Conservation (phyloP, 2,888 invertebrate genomes). For the Lasioglossum figueresi region DNA sequence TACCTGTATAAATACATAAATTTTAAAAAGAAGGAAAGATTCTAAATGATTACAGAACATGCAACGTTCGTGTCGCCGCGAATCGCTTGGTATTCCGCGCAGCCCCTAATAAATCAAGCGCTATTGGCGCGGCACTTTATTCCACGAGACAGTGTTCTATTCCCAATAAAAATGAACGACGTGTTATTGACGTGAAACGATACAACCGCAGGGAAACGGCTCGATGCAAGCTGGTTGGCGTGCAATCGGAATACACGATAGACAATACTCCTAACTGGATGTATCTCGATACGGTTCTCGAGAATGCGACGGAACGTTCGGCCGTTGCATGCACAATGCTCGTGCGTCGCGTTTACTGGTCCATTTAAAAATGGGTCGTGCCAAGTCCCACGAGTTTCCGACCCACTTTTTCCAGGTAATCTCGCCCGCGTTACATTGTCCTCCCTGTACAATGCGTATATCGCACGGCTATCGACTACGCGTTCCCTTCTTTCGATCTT, state of each 20-base stretch:
- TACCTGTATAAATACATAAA: no score
- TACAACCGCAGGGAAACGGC: not conserved
- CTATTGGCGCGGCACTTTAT: not conserved
- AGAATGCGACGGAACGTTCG: constrained; percentile 7
- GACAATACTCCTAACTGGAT: constrained; percentile 15
- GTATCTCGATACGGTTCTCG: constrained; percentile 22
- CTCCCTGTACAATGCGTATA: constrained; percentile 20
- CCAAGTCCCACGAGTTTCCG: constrained; percentile 24
- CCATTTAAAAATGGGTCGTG: constrained; percentile 53
- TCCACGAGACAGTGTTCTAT: constrained; percentile 1
- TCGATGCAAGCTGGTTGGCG: not conserved
- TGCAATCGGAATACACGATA: constrained; percentile 23
- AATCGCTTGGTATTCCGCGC: not conserved
- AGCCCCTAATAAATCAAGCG: not conserved
- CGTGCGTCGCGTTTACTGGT: constrained; percentile 15
- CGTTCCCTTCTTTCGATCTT: not conserved
- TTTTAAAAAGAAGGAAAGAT: not conserved
- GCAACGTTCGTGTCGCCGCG: no score
- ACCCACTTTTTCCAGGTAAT: constrained; percentile 34
- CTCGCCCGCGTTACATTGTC: constrained; percentile 32
- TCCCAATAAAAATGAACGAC: not conserved
- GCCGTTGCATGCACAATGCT: not conserved
- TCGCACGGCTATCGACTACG: not conserved
- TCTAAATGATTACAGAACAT: not conserved
- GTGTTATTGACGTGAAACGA: constrained; percentile 19